phyloP scores from a whole-genome alignment of 2,888 invertebrate species.

The Dusona sp. region DNA sequence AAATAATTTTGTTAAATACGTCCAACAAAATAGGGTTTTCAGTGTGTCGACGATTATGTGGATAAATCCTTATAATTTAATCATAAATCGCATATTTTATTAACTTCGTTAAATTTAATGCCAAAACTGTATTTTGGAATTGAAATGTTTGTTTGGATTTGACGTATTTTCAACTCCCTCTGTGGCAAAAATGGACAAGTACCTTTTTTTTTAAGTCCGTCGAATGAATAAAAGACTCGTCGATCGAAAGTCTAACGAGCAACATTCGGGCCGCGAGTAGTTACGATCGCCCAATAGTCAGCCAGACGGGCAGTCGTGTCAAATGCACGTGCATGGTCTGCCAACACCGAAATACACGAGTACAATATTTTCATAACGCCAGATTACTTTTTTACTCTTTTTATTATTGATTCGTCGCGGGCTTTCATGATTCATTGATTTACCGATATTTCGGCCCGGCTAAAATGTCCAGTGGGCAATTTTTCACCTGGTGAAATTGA shows the following conservation, averaged over 20 bases:
- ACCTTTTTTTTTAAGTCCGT: neutral
- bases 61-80: neutral
- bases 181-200: too few species aligned
- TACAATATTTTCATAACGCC: neutral
- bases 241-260: neutral
- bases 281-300: conserved; percentile 45
- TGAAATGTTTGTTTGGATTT: too few species aligned
- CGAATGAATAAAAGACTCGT: conserved; percentile 29
- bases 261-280: conserved; percentile 35
- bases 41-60: too few species aligned
- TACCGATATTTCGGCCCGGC: neutral
- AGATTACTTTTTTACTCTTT: neutral
- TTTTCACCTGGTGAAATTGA: neutral
- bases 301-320: conserved; percentile 19
- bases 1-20: too few species aligned
- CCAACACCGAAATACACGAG: neutral
- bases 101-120: neutral
- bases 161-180: too few species aligned
- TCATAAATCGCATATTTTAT: neutral
- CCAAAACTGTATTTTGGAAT: neutral
- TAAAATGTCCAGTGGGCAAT: neutral
- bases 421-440: neutral
- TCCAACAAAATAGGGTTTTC: too few species aligned
- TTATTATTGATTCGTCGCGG: neutral
- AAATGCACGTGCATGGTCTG: neutral